A percentile compares a stretch with the other conserved stretches of the same genome.
phyloP scores from a whole-genome alignment of 2,888 invertebrate species.

The Doris montereyensis region DNA sequence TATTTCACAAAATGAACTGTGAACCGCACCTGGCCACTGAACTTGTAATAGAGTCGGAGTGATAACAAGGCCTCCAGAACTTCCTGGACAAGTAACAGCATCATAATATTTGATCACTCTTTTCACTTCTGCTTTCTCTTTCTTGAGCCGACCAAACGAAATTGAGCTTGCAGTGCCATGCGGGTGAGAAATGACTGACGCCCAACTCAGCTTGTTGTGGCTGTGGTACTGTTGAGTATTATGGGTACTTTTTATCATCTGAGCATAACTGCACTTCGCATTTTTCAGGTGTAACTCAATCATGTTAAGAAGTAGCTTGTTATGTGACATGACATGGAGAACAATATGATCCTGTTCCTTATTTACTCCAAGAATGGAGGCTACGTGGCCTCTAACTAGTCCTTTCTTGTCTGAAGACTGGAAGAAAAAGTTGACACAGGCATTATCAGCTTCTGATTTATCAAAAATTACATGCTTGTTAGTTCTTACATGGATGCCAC shows the following conservation, averaged over 20 bases:
- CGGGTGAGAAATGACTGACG: conserved; percentile 32
- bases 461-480: conserved; percentile 39
- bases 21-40: conserved; percentile 41
- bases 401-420: conserved; percentile 28
- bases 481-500: conserved; percentile 28
- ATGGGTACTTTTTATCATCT: conserved; percentile 30
- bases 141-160: conserved; percentile 22
- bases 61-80: conserved; percentile 38
- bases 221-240: not conserved
- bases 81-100: conserved; percentile 37
- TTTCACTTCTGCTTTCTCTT: not conserved
- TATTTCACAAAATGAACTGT: conserved; percentile 14
- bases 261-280: conserved; percentile 25
- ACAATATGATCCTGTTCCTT: conserved; percentile 22
- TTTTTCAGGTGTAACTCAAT: conserved; percentile 11
- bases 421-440: conserved; percentile 35
- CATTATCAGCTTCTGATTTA: conserved; percentile 35
- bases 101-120: conserved; percentile 35
- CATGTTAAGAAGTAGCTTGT: conserved; percentile 2
- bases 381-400: conserved; percentile 33
- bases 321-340: conserved; percentile 39
- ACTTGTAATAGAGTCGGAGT: conserved; percentile 33
- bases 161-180: conserved; percentile 32
- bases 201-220: conserved; percentile 27
- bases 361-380: conserved; percentile 31